Percentiles rank a stretch among this genome's conserved stretches.
These are phyloP conservation scores for Nowickia ferox DNA, from an alignment of 2,888 invertebrate species.

Conservation along the genomic window DNA sequence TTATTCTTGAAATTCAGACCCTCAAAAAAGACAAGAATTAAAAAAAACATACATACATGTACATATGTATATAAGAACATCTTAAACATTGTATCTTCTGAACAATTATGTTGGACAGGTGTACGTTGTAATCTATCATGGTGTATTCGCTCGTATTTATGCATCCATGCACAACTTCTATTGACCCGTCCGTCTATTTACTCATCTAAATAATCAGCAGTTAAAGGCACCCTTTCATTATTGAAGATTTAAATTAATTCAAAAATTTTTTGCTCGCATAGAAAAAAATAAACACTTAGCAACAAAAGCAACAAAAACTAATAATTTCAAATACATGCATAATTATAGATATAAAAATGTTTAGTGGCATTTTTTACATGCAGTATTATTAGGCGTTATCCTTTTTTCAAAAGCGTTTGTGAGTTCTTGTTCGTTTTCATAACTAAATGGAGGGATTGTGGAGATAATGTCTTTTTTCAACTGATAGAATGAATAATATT, in stretches of 20 bases:
- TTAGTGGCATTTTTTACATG: slow-evolving; percentile 28
- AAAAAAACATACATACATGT: neutral
- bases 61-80: neutral
- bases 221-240: slow-evolving; percentile 66
- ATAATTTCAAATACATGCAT: slow-evolving; percentile 31
- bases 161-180: slow-evolving; percentile 42
- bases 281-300: slow-evolving; percentile 5
- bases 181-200: slow-evolving; percentile 24
- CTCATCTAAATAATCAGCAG: slow-evolving; percentile 36
- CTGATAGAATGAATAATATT: slow-evolving; percentile 8
- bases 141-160: slow-evolving; percentile 46
- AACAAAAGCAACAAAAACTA: slow-evolving; percentile 14
- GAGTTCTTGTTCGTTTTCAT: slow-evolving; percentile 1
- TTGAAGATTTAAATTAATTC: slow-evolving; percentile 71
- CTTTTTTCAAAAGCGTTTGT: slow-evolving; percentile 11
- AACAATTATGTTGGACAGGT: slow-evolving; percentile 57
- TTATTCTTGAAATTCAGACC: neutral
- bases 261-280: slow-evolving; percentile 51
- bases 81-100: slow-evolving; percentile 43
- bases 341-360: slow-evolving; percentile 29
- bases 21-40: slow-evolving; percentile 4
- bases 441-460: neutral
- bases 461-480: slow-evolving; percentile 1
- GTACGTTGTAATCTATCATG: slow-evolving; percentile 48
- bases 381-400: slow-evolving; percentile 28